Base-by-base conservation (phyloP, 2,797 vertebrate species). In the Margarornis squamiger region DNA sequence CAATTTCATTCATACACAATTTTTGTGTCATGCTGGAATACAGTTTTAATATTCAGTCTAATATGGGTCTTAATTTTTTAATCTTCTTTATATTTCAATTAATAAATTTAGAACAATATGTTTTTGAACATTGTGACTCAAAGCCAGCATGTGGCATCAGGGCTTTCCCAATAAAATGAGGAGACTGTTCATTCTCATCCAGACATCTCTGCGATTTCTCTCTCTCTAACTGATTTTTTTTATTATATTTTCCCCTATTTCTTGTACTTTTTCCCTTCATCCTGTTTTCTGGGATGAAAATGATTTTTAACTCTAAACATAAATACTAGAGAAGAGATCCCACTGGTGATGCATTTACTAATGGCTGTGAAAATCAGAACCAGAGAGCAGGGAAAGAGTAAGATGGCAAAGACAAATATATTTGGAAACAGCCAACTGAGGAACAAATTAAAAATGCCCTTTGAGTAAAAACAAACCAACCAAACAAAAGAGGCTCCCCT, bases 391-490 rank as follows among this genome's bases (percentile, higher is more conserved):
- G 85, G 81, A 85, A 93, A 76, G 87, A 95, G 52, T 86, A 96
- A 94, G 86, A 96, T 54, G 94, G 95, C 83, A 95, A 93, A 92
- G 92, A 92, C 88, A 90, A 96, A 93, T 96, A 94, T 94, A 95
- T 95, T 96, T 96, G 95, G 96, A 96, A 97, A 96, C 91, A 92
- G 46, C 67, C 41, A 92, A 54, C 87, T 0, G 21, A 96, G 87
- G 82, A 96, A 95, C 94, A 94, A 96, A 96, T 94, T 93, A 95
- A 94, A 97, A 96, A 92, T 96, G 90, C 77, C 83, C 88, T 92
- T 92, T 96, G 92, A 94, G 41, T 94, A 88, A 95, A 94, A 96
- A 90, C 81, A 96, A 96, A 94, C 77, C 85, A 93, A 95, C 39
- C 48, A 96, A 97, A 95, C 95, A 97, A 95, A 95, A 95, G 93